A percentile compares a stretch with the other conserved stretches of the same genome.
These are phyloP conservation scores for Mnemiopsis leidyi DNA, from an alignment of 37 sponge, comb jelly and placozoan species.

Conservation along the genomic window DNA sequence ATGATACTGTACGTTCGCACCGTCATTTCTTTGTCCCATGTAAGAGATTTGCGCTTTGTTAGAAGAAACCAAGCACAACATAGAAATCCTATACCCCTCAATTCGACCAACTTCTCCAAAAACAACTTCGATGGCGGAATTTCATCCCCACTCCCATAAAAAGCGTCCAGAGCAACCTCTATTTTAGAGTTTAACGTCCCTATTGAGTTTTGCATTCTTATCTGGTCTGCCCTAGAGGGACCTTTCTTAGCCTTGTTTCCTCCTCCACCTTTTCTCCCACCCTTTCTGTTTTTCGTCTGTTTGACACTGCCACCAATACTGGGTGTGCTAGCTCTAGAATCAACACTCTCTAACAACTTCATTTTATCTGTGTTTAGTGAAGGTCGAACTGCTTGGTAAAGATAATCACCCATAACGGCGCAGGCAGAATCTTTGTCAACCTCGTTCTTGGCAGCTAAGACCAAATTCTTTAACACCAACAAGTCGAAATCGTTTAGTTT, in stretches of 20 bases:
- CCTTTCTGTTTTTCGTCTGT: background rate
- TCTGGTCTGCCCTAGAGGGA: constrained; percentile 27
- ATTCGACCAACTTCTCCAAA: background rate
- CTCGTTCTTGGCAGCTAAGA: background rate
- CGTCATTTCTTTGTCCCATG: constrained; percentile 24
- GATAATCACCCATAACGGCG: constrained; percentile 39
- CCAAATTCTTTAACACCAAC: constrained; percentile 44
- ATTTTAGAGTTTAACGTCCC: constrained; percentile 29
- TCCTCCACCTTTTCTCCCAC: background rate
- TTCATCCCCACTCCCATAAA: background rate
- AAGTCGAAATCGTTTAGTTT: constrained; percentile 8
- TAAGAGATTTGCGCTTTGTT: background rate
- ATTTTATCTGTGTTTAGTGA: background rate
- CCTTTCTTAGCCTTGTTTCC: background rate
- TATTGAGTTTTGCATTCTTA: constrained; percentile 51
- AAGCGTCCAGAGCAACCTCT: background rate
- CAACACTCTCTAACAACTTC: constrained; percentile 8
- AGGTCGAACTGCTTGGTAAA: constrained; percentile 48
- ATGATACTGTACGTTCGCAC: constrained; percentile 46
- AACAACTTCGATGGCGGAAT: background rate
- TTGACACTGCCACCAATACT: constrained; percentile 1
- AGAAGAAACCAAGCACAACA: constrained; percentile 64
- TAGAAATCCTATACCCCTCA: constrained; percentile 28
- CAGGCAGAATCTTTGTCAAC: background rate
- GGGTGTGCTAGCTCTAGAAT: constrained; percentile 52